Percentiles rank a stretch among this genome's conserved stretches.
These are phyloP conservation scores for Pygocentrus nattereri DNA, from an alignment of 2,797 vertebrate genomes.

Conservation along the genomic window DNA sequence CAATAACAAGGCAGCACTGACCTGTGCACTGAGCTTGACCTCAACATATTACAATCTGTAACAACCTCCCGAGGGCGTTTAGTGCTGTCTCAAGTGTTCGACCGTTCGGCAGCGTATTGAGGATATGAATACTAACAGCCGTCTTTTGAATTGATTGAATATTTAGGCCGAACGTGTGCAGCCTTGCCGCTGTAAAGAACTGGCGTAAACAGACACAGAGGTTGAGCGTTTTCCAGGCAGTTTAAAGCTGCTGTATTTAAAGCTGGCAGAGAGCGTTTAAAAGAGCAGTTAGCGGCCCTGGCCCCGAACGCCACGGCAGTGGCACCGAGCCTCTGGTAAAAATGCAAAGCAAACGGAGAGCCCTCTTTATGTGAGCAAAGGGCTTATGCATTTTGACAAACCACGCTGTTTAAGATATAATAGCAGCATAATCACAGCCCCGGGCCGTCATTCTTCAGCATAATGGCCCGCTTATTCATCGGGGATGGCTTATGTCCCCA, in stretches of 20 bases:
- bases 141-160: conserved; percentile 11
- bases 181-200: neutral
- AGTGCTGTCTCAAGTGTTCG: conserved; percentile 45
- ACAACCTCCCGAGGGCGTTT: conserved; percentile 27
- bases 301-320: conserved; percentile 61
- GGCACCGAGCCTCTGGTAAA: conserved; percentile 73
- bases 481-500: conserved; percentile 86
- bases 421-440: conserved; percentile 91
- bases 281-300: conserved; percentile 46
- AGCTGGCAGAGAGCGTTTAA: conserved; percentile 37
- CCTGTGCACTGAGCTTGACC: conserved; percentile 72
- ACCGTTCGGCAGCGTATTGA: neutral
- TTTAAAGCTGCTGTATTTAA: conserved; percentile 63
- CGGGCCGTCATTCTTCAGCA: conserved; percentile 90
- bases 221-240: conserved; percentile 45
- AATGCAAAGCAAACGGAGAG: conserved; percentile 65
- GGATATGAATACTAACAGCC: conserved; percentile 1
- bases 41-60: conserved; percentile 72
- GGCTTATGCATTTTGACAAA: conserved; percentile 89
- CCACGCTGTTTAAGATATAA: conserved; percentile 93
- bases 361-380: conserved; percentile 63
- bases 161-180: neutral
- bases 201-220: conserved; percentile 15
- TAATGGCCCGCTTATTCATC: conserved; percentile 87
- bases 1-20: conserved; percentile 27